These are phyloP conservation scores for Macrosiphum euphorbiae DNA, from an alignment of 2,888 invertebrate species.

Conservation along the genomic window DNA sequence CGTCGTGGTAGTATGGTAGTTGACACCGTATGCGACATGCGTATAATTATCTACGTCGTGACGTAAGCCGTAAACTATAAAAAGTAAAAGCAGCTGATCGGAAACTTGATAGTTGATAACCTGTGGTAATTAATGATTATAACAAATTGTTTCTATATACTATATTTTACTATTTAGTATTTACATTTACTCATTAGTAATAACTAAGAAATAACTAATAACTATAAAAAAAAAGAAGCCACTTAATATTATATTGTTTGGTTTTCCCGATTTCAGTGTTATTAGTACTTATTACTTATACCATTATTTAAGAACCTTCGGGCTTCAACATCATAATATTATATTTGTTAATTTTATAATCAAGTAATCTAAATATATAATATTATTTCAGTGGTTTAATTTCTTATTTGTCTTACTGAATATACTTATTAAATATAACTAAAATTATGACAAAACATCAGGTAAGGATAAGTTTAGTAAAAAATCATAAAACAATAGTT, in stretches of 20 bases:
- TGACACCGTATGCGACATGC: too few species aligned
- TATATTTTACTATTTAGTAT: not conserved
- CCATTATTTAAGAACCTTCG: not conserved
- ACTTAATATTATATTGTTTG: too few species aligned
- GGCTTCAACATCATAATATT: not conserved
- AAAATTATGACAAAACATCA: slow-evolving; percentile 31
- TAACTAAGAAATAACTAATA: too few species aligned
- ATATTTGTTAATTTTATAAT: not conserved
- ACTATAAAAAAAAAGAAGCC: too few species aligned
- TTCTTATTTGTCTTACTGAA: not conserved
- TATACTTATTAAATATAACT: not conserved
- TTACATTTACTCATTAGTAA: too few species aligned
- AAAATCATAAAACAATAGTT: not conserved
- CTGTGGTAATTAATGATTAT: not conserved
- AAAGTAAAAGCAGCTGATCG: not conserved
- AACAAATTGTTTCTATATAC: not conserved
- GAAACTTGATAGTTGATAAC: not conserved
- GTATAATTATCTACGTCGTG: too few species aligned
- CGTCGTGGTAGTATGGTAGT: too few species aligned
- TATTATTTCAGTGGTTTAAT: not conserved
- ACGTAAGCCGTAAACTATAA: not conserved
- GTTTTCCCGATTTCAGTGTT: not conserved
- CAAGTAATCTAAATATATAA: not conserved
- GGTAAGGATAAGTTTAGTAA: not conserved
- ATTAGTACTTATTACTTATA: not conserved